These are phyloP conservation scores for Heliangelus exortis DNA, from an alignment of 2,797 vertebrate genomes.

Conservation along the genomic window DNA sequence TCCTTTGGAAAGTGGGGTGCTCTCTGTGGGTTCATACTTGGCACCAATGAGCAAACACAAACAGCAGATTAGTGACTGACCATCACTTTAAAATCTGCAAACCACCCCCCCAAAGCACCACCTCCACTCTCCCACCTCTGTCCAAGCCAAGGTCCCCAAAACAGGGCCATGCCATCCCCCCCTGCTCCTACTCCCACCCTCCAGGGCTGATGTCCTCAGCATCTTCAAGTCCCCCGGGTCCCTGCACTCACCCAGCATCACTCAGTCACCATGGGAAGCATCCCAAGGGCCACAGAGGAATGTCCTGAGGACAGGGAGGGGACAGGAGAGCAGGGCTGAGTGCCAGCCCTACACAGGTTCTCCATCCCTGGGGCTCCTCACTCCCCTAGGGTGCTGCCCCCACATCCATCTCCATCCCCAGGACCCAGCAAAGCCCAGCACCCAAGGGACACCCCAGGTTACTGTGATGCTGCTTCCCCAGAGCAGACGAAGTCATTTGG, in stretches of 20 bases:
- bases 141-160: background rate
- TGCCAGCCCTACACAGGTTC: background rate
- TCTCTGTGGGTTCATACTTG: background rate
- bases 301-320: background rate
- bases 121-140: background rate
- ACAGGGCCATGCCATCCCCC: fast-evolving
- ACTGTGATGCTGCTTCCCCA: fast-evolving
- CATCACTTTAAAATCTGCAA: background rate
- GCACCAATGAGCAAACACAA: background rate
- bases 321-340: background rate
- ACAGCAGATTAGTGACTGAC: background rate
- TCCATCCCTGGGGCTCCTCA: background rate
- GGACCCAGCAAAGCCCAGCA: background rate
- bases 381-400: background rate
- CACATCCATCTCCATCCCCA: fast-evolving
- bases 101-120: background rate
- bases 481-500: background rate
- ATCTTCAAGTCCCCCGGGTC: fast-evolving
- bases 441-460: background rate
- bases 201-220: background rate
- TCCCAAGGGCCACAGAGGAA: fast-evolving
- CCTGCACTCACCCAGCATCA: background rate
- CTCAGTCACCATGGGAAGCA: background rate
- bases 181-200: background rate
- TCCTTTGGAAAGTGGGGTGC: background rate